Evolutionary conservation across 1,140 invertebrate genomes (phyloP), one percentile per base, ranked within the genome.

Genomic region (Delia radicum): DNA sequence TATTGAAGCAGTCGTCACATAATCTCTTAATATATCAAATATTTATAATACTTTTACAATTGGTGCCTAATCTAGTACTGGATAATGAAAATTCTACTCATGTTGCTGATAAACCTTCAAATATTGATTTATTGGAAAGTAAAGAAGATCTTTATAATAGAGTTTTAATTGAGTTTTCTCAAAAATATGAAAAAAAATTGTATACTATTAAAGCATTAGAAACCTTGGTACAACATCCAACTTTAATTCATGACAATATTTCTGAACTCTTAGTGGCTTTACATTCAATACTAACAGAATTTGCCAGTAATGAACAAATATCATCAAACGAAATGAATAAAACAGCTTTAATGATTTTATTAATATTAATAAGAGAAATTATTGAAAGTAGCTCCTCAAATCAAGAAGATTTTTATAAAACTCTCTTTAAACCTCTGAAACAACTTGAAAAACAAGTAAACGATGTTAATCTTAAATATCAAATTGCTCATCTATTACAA

Each of bases 291-390:
- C 37, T 69, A 26, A 21, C 18, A 6, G 24, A 18, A 2, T 37
- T 24, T 31, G 4, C n/a, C 5, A 24, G 29, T 13, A 18, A 31
- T 18, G 21, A 69, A 37, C n/a, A 8, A 21, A 55, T 7, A 2
- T n/a, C n/a, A 21, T 6, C 8, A 69, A 69, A 28, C 21, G 15
- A 33, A 18, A 37, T 37, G 2, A 37, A 21, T 33, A 33, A 15
- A 26, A n/a, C 29, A 7, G 29, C 72, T 3, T 31, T 83, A 13
- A 62, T 84, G 0, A 75, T 85, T 0, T 74, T 85, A 1, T 63
- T 86, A 0, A 79, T 81, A 15, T 74, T 86, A 13, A 67, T 83
- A 2, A 80, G 80, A 62, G 85, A 86, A 61, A 75, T 86, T 18
- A 18, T 86, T 0, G 76, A 82, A 27, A 75, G 74, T 24, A 78